Base-by-base conservation (phyloP, 2,113 vertebrate genomes). In the Centropus bengalensis region DNA sequence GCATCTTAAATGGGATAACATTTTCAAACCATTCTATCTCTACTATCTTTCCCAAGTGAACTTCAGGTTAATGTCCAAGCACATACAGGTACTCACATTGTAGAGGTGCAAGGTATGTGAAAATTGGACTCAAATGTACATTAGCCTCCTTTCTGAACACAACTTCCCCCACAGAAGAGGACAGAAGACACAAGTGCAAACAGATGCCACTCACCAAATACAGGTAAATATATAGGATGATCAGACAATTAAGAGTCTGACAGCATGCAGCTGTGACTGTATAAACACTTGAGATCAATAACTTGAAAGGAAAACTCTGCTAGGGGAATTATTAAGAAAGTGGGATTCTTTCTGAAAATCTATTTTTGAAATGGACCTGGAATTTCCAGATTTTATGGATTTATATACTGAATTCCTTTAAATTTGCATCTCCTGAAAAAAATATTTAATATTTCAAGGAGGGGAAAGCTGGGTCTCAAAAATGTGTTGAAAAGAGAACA, bases 1-100 rank as follows among this genome's bases (percentile, higher is more conserved):
- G 3, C 20, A 45, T 51, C 38, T 70, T 12, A 45, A 18, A 63
- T 0, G 0, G 10, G 24, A 64, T 44, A 55, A 45, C 5, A n/a
- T 40, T 75, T 89, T 87, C 27, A 78, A 30, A 20, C 24, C 36
- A 24, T 26, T 75, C 8, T 14, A 44, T 23, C n/a, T 49, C 9
- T 10, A 52, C 47, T 47, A 15, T 24, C 20, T 83, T 40, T 54
- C 59, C 58, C 13, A 49, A 32, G n/a, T 52, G 47, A 80, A 79
- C 28, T 76, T 67, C 4, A 80, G 22, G 16, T 26, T n/a, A 22
- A 11, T 6, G 32, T 44, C 19, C 40, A 83, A 80, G 52, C 13
- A 63, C 14, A 16, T 21, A 42, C 2, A 22, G 7, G 18, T 58
- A 20, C 12, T 80, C 15, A 28, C 20, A 52, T 6, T 58, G 12